phyloP scores from a whole-genome alignment of 2,888 invertebrate genomes.

The Rhogogaster chlorosoma region DNA sequence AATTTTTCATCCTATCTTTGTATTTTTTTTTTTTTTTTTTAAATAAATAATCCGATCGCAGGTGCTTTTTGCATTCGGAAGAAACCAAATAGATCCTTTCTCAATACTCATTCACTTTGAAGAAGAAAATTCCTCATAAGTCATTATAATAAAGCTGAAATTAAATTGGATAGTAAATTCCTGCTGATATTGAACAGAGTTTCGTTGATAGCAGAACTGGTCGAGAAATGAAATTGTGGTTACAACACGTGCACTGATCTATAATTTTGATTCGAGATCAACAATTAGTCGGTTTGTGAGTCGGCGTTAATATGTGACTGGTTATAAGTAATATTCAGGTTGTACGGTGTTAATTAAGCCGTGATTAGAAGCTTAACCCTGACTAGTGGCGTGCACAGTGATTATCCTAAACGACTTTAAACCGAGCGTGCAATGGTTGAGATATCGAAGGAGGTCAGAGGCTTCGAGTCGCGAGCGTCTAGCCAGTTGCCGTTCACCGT shows the following conservation, averaged over 20 bases:
- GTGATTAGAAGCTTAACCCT: conserved; percentile 42
- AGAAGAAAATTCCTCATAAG: background rate
- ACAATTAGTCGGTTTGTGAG: background rate
- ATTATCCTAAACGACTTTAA: conserved; percentile 48
- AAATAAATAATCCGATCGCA: too few relatives aligned
- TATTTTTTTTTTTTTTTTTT: background rate
- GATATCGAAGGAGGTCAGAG: conserved; percentile 48
- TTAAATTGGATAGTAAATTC: background rate
- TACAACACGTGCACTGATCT: background rate
- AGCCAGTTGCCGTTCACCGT: background rate
- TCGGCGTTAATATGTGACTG: background rate
- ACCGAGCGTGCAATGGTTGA: conserved; percentile 28
- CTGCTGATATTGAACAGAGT: background rate
- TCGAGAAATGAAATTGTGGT: background rate
- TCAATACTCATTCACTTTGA: background rate
- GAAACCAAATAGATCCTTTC: too few relatives aligned
- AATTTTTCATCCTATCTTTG: background rate
- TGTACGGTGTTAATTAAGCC: conserved; percentile 41
- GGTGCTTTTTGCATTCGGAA: too few relatives aligned
- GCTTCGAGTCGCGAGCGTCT: conserved; percentile 11
- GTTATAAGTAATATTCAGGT: conserved; percentile 40
- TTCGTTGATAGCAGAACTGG: background rate
- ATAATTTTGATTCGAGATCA: background rate
- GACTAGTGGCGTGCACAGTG: conserved; percentile 35
- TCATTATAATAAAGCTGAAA: background rate